Conservation (phyloP, 2,888 invertebrate genomes). For the Diogma glabrata region DNA sequence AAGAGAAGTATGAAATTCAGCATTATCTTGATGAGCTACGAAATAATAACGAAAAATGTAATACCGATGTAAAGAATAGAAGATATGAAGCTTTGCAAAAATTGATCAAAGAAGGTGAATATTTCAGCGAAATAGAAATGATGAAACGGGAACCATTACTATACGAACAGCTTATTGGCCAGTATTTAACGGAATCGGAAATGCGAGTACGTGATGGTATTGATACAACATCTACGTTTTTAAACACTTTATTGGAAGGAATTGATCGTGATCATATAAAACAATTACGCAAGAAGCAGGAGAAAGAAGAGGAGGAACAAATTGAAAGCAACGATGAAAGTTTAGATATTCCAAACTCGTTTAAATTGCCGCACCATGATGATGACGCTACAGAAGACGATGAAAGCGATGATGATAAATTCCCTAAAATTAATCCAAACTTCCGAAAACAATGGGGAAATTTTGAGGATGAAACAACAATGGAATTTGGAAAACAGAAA, state of each 20-base stretch:
- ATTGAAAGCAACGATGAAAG: constrained; percentile 29
- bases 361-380: constrained; percentile 4
- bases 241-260: constrained; percentile 67
- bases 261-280: constrained; percentile 62
- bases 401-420: constrained; percentile 27
- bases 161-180: constrained; percentile 82
- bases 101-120: constrained; percentile 50
- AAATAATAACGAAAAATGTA: constrained; percentile 41
- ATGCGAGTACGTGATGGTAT: constrained; percentile 49
- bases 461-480: constrained; percentile 36
- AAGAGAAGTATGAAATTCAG: constrained; percentile 43
- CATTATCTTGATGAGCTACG: constrained; percentile 52
- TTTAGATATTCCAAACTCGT: too few species aligned
- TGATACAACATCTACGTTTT: constrained; percentile 51
- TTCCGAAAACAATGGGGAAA: constrained; percentile 43
- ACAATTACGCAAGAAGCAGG: constrained; percentile 47
- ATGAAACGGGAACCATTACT: constrained; percentile 80
- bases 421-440: constrained; percentile 26
- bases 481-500: constrained; percentile 11
- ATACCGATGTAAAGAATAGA: constrained; percentile 59
- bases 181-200: constrained; percentile 69
- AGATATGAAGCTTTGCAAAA: constrained; percentile 70
- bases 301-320: constrained; percentile 43
- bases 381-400: constrained; percentile 13
- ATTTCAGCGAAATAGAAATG: constrained; percentile 86